Evolutionary conservation across 2,888 invertebrate genomes (phyloP).

Genomic region (Caenorhabditis sulstoni): DNA sequence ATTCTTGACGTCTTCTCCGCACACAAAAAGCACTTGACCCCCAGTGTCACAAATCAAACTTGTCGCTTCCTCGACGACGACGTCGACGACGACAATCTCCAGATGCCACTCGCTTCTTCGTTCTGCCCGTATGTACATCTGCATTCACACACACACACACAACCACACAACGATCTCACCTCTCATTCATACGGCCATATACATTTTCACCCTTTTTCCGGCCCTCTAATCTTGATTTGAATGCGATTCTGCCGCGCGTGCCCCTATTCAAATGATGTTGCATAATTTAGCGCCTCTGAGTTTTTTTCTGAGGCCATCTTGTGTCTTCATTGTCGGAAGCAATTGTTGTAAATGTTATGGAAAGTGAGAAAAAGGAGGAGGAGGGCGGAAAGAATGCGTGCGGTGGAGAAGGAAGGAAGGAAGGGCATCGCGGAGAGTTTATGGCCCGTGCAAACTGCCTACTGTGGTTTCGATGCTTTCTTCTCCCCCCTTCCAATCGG

Average conservation of each 20-base stretch:
- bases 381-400: background rate
- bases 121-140: constrained; percentile 56
- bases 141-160: constrained; percentile 39
- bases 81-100: too few relatives aligned
- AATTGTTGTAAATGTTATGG: constrained; percentile 39
- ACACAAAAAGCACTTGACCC: constrained; percentile 49
- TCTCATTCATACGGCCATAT: constrained; percentile 44
- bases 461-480: constrained; percentile 26
- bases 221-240: constrained; percentile 55
- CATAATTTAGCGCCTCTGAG: constrained; percentile 50
- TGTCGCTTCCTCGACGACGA: background rate
- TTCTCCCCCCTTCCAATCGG: constrained; percentile 7
- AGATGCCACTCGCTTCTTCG: constrained; percentile 18
- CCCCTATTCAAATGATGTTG: constrained; percentile 55
- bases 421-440: constrained; percentile 40
- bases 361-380: constrained; percentile 39
- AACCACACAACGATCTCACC: constrained; percentile 33
- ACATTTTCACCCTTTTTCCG: constrained; percentile 52
- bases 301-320: constrained; percentile 25
- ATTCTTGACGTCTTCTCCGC: constrained; percentile 7
- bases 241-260: constrained; percentile 27
- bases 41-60: constrained; percentile 45
- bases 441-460: constrained; percentile 39
- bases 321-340: constrained; percentile 41
- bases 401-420: constrained; percentile 9